Base-by-base conservation (phyloP, 2,888 invertebrate genomes). In the Agrotis segetum region DNA sequence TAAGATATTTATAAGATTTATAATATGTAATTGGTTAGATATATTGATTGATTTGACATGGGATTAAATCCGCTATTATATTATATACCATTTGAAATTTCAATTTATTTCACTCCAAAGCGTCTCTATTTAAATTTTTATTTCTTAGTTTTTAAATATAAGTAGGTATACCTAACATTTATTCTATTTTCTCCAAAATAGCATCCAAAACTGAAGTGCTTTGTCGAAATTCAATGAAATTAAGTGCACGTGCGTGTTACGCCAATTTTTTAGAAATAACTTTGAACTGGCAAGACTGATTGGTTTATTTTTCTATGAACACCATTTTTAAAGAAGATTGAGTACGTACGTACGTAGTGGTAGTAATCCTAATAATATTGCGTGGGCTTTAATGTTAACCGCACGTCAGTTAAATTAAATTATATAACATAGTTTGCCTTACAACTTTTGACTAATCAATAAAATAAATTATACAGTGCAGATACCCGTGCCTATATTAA, bases 241-340 rank as follows among this genome's bases (percentile, higher is more conserved):
- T 19, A 65, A 61, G 61, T 62, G 46, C 61, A 59, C n/a, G n/a
- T 40, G 14, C 58, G 58, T 44, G 44, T 65, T 16, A 61, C 11
- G 60, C 14, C 34, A 21, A 16, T 19, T 19, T 55, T 34, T 62
- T 13, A 34, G 6, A 62, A 62, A 53, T n/a, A 34, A 13, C 14
- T 46, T 46, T 16, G 16, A 14, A 46, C 16, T 49, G n/a, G n/a
- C 13, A n/a, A n/a, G 17, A 34, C 9, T 34, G 34, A 56, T 56
- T 19, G n/a, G 0, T n/a, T 40, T 40, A 16, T 44, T 56, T 19
- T 40, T 58, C n/a, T 44, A 9, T 16, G 19, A 59, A 40, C 19
- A 58, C 40, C 2, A n/a, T 19, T 40, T 19, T 40, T 16, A 19
- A 16, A 58, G 4, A 40, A n/a, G 29, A 34, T 34, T 17, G 29